Base-by-base conservation (phyloP, 2,888 invertebrate genomes). In the Yponomeuta cagnagella region DNA sequence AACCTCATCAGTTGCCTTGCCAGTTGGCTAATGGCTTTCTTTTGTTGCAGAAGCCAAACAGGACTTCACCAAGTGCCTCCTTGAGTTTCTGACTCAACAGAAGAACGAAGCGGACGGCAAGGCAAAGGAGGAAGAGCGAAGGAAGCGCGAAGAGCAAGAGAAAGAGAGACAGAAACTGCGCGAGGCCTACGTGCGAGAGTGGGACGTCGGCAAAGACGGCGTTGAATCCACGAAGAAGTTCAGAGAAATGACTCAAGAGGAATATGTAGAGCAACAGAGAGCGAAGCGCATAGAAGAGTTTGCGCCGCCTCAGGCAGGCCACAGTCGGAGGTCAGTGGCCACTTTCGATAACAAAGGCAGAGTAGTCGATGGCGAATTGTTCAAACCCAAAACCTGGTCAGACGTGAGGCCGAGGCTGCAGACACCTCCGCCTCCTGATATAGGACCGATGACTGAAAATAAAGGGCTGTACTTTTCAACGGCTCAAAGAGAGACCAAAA, bases 221-320 rank as follows among this genome's bases (percentile, higher is more conserved):
- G 85, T 94, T 10, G 84, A 92, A 71, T 12, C 52, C 15, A 87
- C 93, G 72, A 91, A 82, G 78, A 88, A 86, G 75, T 92, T 91
- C 74, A 82, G 78, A 77, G 94, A 94, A 80, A 94, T 96, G 93
- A 93, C 94, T 0, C 96, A 96, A 89, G 95, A 95, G 80, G 96
- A 96, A 84, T 96, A 96, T 94, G 93, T 96, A 9, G 93, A 95
- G 74, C 95, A 95, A 78, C 94, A 96, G 81, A 93, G 98, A 74
- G 88, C 89, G 70, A 95, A 96, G 79, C 93, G 98, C 74, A 89
- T 92, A 37, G 80, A 93, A 0, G 97, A 97, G 83, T 98, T 98
- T 87, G 97, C 96, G 1, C 98, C 98, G 5, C 93, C 93, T 2
- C 77, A 82, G 76, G 71, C 80, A 6, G 74, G 79, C 1, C 76